phyloP scores from a whole-genome alignment of 2,113 vertebrate species.

The Accipiter cooperii region DNA sequence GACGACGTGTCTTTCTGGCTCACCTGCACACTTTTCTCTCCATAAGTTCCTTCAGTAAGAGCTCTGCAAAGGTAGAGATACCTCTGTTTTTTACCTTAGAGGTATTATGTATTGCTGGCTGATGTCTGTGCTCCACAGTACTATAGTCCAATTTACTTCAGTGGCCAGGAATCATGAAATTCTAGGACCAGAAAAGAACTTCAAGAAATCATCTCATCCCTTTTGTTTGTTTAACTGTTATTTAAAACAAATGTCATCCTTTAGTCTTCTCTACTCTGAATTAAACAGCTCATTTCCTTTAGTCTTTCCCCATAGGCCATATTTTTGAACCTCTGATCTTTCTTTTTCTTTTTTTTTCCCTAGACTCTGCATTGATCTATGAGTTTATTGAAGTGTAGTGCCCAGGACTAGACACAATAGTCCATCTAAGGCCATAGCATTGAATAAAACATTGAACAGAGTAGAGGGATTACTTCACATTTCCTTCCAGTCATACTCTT shows the following conservation, averaged over 20 bases:
- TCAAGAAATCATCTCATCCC: neutral
- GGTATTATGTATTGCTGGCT: neutral
- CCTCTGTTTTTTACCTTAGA: neutral
- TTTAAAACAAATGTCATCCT: neutral
- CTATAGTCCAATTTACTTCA: neutral
- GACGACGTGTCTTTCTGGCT: neutral
- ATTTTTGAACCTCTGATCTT: neutral
- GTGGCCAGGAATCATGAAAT: neutral
- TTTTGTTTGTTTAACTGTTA: constrained; percentile 5
- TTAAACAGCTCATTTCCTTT: constrained; percentile 21
- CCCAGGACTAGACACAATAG: constrained; percentile 7
- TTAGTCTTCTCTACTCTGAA: neutral
- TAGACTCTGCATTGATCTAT: neutral
- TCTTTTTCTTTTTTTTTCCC: neutral
- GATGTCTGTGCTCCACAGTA: neutral
- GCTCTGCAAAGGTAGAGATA: neutral
- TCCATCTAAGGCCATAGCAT: neutral
- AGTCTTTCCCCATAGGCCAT: neutral
- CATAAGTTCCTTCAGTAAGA: neutral
- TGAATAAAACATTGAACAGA: constrained; percentile 19
- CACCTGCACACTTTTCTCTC: neutral
- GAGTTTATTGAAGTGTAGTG: neutral
- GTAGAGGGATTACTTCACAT: constrained; percentile 5
- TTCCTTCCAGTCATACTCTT: constrained; percentile 22
- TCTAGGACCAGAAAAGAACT: neutral